Evolutionary conservation across 2,113 vertebrate species (phyloP), one percentile per base, ranked within the genome.

Genomic region (Passer montanus): DNA sequence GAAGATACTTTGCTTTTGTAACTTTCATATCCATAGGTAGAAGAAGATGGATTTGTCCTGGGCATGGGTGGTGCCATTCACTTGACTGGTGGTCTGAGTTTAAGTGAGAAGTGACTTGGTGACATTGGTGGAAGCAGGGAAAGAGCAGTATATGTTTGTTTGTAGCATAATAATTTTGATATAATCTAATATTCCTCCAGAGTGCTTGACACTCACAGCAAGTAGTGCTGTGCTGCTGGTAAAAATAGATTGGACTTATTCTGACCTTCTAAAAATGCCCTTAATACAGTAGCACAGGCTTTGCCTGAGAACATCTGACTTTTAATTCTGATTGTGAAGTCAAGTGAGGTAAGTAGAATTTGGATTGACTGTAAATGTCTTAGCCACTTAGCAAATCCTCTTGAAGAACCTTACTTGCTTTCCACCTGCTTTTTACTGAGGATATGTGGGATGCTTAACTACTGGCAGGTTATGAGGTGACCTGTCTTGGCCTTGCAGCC

Each of bases 291-390:
- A 91, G 79, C 66, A 60, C 44, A 89, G 93, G 83, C 92, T 96
- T 97, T 96, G 69, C 88, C 67, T 91, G 94, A 66, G 78, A 87
- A 81, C 87, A 78, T 96, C 84, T 95, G 92, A 93, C 87, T 97
- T 96, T 63, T 94, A 95, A 92, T 94, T 95, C 91, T 93, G 87
- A 91, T 95, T 89, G 92, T 91, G 79, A 96, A 96, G 94, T 94
- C 95, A 96, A 92, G 49, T 83, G 95, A 92, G 89, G 94, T 95
- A 85, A 95, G 63, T 82, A 28, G 87, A 90, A 73, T 87, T 95
- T 86, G 90, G 69, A 95, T 91, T 0, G 6, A 83, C 94, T 94
- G 86, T 93, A 94, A 89, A 90, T 92, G 91, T 90, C 94, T 91
- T 89, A 97, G 60, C 72, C 49, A 53, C 89, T 88, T 96, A 96